Base-by-base conservation (phyloP, 1,140 invertebrate species). In the Pararge aegeria region DNA sequence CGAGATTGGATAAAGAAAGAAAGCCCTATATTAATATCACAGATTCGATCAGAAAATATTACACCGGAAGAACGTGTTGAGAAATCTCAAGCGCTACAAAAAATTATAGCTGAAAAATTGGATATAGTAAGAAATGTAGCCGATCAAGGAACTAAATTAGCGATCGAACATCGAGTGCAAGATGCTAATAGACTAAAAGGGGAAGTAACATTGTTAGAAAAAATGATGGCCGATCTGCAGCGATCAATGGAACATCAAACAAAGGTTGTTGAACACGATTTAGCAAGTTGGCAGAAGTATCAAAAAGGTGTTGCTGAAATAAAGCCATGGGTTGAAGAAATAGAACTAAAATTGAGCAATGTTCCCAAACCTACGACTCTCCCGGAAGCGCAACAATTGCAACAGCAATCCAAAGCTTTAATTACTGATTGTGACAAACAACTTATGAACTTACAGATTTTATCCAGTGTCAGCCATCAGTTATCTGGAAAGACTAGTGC, bases 241-340 rank as follows among this genome's bases (percentile, higher is more conserved):
- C 88, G 93, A 13, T 94, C 92, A 42, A 93, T 95, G 38, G 93
- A 94, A 69, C 92, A 93, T 60, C 94, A 96, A 73, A 93, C 93
- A 20, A 93, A 94, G 70, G 91, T 93, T 1, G 93, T 96, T 1
- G 91, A 93, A 56, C 92, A 94, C 74, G 96, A 97, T 80, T 90
- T 97, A 19, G 91, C 93, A 18, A 94, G 95, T 44, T 98, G 96
- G 96, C 93, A 97, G 72, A 93, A 94, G 70, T 98, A 97, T 83
- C 95, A 97, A 88, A 91, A 92, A 37, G 92, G 93, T 64, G 90
- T 96, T 20, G 92, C 95, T 54, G 93, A 96, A 82, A 92, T 98
- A 20, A 95, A 95, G 80, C 96, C 96, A 1, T 97, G 97, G 94
- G 92, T 98, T 55, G 95, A 97, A 75, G 92, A 96, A 76, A 95